Evolutionary conservation across 2,888 invertebrate genomes (phyloP), one percentile per base, ranked within the genome.

Genomic region (Hypselothyrea guttata): DNA sequence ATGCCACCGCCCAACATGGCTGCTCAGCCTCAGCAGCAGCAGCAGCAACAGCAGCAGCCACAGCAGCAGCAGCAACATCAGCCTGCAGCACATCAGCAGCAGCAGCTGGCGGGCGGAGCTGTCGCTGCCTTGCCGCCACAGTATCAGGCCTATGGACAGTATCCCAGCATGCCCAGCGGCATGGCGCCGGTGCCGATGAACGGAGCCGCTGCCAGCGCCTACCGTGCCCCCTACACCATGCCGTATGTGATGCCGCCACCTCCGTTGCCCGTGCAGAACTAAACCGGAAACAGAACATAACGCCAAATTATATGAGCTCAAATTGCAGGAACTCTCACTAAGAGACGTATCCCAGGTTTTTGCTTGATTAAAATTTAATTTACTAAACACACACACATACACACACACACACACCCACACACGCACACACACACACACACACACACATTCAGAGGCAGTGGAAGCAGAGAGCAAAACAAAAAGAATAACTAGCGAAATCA

Each of bases 181-280:
- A 78, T 75, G 68, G 75, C 82, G 44, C 71, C 82, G 8, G 77
- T 78, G 4, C 68, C 78, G 1, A 49, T 78, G 22, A 76, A 75
- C 42, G 76, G 79, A 9, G 70, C 75, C 12, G 70, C 73, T 30
- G 31, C 71, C 48, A 72, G 60, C n/a, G 72, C 79, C 8, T 76
- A 77, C 38, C 82, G 86, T 35, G 46, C 77, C 5, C 86, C 84
- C 60, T 89, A 89, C 82, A 88, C 86, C 59, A 88, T 89, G 83
- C 88, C 88, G 46, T 79, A 79, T 33, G 77, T 83, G 58, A 78
- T 79, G 78, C 90, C 89, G 55, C 90, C 90, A 65, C 90, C 90
- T 40, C 89, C 90, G 57, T 77, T 90, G 71, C 90, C 90, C 56
- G 90, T 88, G 77, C 88, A 88, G 75, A 89, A 90, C 71, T 90